These are phyloP conservation scores for Philopotamus ludificatus DNA, from an alignment of 1,140 invertebrate genomes.

Conservation along the genomic window DNA sequence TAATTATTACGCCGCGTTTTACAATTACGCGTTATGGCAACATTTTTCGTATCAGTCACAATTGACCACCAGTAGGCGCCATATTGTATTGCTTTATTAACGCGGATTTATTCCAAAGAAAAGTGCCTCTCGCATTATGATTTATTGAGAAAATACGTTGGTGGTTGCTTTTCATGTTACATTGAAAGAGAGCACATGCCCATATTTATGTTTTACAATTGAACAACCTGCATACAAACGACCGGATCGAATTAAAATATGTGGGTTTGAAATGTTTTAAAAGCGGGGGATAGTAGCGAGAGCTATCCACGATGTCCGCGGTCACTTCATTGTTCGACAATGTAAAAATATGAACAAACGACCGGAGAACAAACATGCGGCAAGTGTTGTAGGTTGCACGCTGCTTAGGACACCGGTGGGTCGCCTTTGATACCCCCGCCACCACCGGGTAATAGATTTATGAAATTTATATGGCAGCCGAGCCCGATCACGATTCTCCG, in stretches of 20 bases:
- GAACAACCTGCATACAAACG: background rate
- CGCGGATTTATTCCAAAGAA: too few species aligned
- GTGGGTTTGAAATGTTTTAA: background rate
- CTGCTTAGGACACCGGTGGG: slow-evolving; percentile 12
- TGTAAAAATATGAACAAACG: slow-evolving; percentile 32
- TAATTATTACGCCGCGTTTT: too few species aligned
- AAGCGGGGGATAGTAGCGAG: too few species aligned
- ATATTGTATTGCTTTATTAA: too few species aligned
- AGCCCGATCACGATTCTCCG: slow-evolving; percentile 38
- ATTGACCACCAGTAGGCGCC: too few species aligned
- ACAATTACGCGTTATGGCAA: too few species aligned
- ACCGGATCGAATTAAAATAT: background rate
- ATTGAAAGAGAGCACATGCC: too few species aligned
- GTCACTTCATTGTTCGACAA: background rate
- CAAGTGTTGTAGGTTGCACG: slow-evolving; percentile 38
- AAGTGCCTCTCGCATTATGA: too few species aligned
- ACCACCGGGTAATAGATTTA: slow-evolving; percentile 40
- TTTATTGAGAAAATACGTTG: too few species aligned
- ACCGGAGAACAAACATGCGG: slow-evolving; percentile 33
- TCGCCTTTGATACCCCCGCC: slow-evolving; percentile 13
- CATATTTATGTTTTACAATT: too few species aligned
- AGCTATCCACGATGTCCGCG: background rate
- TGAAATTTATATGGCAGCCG: slow-evolving; percentile 40
- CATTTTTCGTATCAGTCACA: too few species aligned
- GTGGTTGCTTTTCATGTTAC: too few species aligned